Evolutionary conservation across 2,113 vertebrate genomes (phyloP).

Genomic region (Puffinus mauretanicus): DNA sequence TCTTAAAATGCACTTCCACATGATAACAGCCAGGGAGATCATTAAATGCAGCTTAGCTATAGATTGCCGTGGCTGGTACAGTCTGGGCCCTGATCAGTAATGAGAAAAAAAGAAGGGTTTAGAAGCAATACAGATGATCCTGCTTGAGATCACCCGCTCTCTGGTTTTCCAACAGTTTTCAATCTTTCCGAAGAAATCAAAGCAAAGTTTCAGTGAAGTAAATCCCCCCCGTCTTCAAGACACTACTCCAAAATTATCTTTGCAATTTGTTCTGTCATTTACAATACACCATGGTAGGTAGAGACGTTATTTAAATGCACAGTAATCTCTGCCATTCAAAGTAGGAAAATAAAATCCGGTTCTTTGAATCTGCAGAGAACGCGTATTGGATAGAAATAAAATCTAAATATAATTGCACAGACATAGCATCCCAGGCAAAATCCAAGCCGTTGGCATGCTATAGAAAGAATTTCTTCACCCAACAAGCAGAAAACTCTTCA

Average conservation of each 20-base stretch:
- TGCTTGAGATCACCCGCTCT: background rate
- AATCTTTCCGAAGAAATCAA: background rate
- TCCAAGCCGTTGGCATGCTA: background rate
- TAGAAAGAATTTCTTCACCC: background rate
- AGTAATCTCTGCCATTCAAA: background rate
- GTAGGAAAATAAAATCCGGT: background rate
- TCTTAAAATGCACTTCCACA: background rate
- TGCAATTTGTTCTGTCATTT: background rate
- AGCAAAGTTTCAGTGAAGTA: background rate
- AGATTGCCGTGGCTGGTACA: background rate
- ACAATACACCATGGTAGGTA: background rate
- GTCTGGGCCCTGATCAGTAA: background rate
- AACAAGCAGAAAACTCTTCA: background rate
- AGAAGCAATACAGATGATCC: background rate
- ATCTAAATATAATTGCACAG: background rate
- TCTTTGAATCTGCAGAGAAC: background rate
- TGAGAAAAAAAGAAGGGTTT: background rate
- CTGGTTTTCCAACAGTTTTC: background rate
- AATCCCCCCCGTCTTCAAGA: accelerated
- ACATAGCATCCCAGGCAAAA: background rate
- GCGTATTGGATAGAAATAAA: background rate
- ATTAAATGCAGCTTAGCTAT: background rate
- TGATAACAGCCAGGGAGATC: background rate
- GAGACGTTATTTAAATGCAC: background rate
- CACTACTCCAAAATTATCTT: background rate